These are phyloP conservation scores for Dryomyza anilis DNA, from an alignment of 2,888 invertebrate species.

Conservation along the genomic window DNA sequence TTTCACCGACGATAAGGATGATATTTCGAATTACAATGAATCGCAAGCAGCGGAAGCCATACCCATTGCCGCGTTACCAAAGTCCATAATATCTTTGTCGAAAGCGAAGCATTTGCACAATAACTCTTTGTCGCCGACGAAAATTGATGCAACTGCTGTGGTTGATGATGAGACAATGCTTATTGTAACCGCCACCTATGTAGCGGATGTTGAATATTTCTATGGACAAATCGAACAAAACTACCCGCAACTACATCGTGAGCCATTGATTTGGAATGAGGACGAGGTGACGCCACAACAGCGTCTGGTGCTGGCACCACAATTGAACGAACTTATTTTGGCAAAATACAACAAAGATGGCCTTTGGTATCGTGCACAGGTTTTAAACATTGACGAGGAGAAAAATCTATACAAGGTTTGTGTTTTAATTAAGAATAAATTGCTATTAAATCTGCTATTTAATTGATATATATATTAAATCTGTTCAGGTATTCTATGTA, in stretches of 20 bases:
- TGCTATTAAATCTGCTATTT: background rate
- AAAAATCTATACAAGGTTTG: slow-evolving; percentile 14
- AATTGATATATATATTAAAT: no score
- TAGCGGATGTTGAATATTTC: slow-evolving; percentile 33
- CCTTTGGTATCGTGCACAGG: slow-evolving; percentile 39
- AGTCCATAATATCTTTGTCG: background rate
- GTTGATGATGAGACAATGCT: background rate
- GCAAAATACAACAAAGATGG: slow-evolving; percentile 35
- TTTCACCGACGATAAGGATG: slow-evolving; percentile 8
- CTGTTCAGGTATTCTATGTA: slow-evolving; percentile 37
- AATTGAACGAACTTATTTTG: slow-evolving; percentile 33
- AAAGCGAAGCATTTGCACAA: background rate
- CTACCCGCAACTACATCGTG: background rate
- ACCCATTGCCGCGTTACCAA: background rate
- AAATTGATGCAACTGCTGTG: background rate
- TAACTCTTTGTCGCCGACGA: background rate
- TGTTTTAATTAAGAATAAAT: background rate
- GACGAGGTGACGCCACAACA: slow-evolving; percentile 25
- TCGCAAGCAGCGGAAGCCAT: background rate
- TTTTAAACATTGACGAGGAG: slow-evolving; percentile 25
- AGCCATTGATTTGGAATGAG: slow-evolving; percentile 35
- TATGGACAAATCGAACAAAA: slow-evolving; percentile 35
- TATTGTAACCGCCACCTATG: slow-evolving; percentile 28
- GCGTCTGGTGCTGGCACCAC: slow-evolving; percentile 11
- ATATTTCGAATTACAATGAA: background rate